Evolutionary conservation across 2,888 invertebrate species (phyloP).

Genomic region (Dasypogon diadema): DNA sequence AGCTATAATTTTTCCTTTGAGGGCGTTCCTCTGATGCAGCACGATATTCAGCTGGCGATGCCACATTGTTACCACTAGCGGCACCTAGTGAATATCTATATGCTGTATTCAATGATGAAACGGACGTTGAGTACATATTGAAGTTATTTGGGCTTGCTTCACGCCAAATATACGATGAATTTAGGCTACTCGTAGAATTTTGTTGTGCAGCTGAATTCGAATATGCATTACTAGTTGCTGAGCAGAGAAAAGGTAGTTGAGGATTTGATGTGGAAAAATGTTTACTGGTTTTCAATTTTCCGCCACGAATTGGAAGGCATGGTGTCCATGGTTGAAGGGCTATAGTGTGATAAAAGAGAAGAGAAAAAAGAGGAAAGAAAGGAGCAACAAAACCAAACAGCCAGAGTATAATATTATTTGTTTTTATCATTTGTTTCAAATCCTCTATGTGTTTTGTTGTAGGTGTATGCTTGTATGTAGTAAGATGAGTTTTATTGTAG

Average conservation of each 20-base stretch:
- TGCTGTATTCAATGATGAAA: conserved; percentile 65
- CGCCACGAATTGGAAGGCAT: conserved; percentile 68
- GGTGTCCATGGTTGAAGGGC: conserved; percentile 69
- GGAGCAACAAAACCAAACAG: conserved; percentile 63
- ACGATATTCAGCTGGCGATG: conserved; percentile 52
- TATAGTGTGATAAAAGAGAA: conserved; percentile 59
- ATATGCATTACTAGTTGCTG: conserved; percentile 52
- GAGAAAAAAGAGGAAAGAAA: conserved; percentile 59
- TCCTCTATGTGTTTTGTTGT: conserved; percentile 31
- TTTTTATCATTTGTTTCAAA: conserved; percentile 53
- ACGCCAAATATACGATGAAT: conserved; percentile 69
- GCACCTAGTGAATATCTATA: conserved; percentile 64
- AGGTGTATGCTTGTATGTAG: conserved; percentile 18
- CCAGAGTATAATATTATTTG: conserved; percentile 59
- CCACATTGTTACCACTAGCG: conserved; percentile 13
- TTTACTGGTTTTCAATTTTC: conserved; percentile 69
- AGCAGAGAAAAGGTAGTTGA: conserved; percentile 67
- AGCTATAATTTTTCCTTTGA: conserved; percentile 49
- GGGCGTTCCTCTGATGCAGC: conserved; percentile 57
- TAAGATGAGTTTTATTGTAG: conserved; percentile 43
- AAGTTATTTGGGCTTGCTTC: conserved; percentile 69
- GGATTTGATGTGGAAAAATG: conserved; percentile 69
- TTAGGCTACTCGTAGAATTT: conserved; percentile 66
- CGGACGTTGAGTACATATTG: conserved; percentile 68
- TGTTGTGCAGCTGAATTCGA: conserved; percentile 60